Evolutionary conservation across 2,797 vertebrate genomes (phyloP).

Genomic region (Myoxocephalus aenaeus): DNA sequence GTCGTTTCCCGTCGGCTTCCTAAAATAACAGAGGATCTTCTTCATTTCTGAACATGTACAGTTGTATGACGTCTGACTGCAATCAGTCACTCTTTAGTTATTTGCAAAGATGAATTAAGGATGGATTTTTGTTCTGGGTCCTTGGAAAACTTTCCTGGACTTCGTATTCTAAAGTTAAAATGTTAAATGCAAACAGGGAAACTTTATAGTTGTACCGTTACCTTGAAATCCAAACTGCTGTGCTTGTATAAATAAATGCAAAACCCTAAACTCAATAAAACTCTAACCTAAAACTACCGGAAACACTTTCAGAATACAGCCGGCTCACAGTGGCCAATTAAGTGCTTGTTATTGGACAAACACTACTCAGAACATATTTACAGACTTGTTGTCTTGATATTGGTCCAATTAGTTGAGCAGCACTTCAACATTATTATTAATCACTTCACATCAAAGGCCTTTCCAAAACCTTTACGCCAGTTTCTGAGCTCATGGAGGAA

Average conservation of each 20-base stretch:
- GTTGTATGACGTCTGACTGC: background rate
- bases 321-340: background rate
- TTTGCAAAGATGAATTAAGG: background rate
- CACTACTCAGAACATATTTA: background rate
- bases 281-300: background rate
- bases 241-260: background rate
- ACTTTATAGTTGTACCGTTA: background rate
- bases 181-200: background rate
- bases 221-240: background rate
- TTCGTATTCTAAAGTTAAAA: background rate
- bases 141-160: conserved; percentile 8
- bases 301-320: background rate
- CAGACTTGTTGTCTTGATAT: background rate
- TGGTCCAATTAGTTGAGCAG: background rate
- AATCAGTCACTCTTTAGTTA: background rate
- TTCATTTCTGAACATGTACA: background rate
- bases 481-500: background rate
- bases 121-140: background rate
- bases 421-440: background rate
- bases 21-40: conserved; percentile 41
- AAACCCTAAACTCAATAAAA: background rate
- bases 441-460: background rate
- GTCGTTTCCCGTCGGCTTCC: conserved; percentile 5
- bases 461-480: background rate
- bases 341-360: background rate